Percentiles rank a stretch among this genome's conserved stretches.
These are phyloP conservation scores for Brotula barbata DNA, from an alignment of 2,797 vertebrate genomes.

Conservation along the genomic window DNA sequence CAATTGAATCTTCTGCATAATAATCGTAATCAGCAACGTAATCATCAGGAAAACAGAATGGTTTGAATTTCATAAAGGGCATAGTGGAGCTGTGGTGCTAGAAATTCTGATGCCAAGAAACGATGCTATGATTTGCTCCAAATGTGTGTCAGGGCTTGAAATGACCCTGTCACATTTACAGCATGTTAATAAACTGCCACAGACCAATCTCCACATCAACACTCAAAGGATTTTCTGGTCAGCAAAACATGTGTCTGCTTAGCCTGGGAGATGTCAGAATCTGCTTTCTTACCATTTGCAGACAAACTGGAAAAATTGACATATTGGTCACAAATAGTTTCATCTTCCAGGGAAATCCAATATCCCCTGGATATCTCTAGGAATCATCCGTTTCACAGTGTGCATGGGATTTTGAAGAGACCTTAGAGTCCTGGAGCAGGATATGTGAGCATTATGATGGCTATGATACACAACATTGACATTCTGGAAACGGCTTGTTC, in stretches of 20 bases:
- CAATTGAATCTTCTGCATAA: slow-evolving; percentile 51
- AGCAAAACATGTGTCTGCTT: slow-evolving; percentile 67
- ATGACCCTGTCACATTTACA: slow-evolving; percentile 45
- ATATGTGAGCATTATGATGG: slow-evolving; percentile 68
- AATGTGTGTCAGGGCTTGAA: slow-evolving; percentile 36
- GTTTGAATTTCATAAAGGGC: background rate
- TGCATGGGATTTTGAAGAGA: slow-evolving; percentile 67
- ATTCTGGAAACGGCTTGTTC: slow-evolving; percentile 66
- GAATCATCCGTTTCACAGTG: slow-evolving; percentile 70
- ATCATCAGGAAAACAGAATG: background rate
- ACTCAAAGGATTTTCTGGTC: slow-evolving; percentile 59
- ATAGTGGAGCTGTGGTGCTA: slow-evolving; percentile 18
- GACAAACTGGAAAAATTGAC: slow-evolving; percentile 67
- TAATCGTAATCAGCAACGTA: slow-evolving; percentile 52
- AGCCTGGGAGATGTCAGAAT: slow-evolving; percentile 54
- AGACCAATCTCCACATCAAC: slow-evolving; percentile 52
- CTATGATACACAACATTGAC: slow-evolving; percentile 72
- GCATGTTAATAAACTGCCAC: slow-evolving; percentile 60
- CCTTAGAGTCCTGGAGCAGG: slow-evolving; percentile 69
- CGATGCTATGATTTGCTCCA: slow-evolving; percentile 21
- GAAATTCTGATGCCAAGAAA: slow-evolving; percentile 28
- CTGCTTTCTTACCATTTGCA: slow-evolving; percentile 37
- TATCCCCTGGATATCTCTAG: slow-evolving; percentile 73
- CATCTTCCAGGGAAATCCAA: slow-evolving; percentile 75
- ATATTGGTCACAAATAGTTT: slow-evolving; percentile 75